phyloP scores from a whole-genome alignment of 2,888 invertebrate species.

The Octonoba sinensis region DNA sequence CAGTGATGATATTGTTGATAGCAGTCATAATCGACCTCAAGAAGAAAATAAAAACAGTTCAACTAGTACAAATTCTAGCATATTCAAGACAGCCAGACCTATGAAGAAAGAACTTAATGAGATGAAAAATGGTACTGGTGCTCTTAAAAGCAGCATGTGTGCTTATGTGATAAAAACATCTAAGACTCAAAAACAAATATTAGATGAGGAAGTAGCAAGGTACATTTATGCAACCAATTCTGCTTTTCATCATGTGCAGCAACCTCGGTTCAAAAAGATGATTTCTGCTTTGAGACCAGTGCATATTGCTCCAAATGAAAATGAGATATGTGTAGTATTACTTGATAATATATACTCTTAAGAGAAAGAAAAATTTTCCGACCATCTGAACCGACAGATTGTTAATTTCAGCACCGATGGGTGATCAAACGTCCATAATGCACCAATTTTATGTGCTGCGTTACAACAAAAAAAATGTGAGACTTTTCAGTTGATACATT shows the following conservation, averaged over 20 bases:
- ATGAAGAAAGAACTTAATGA: neutral
- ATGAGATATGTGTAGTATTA: constrained; percentile 11
- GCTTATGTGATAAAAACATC: constrained; percentile 4
- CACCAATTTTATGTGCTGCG: constrained; percentile 10
- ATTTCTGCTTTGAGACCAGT: constrained; percentile 17
- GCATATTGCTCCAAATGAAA: constrained; percentile 15
- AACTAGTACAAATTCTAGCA: neutral
- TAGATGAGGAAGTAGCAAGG: constrained; percentile 11
- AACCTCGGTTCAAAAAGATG: constrained; percentile 12
- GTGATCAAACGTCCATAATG: no score
- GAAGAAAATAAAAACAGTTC: neutral
- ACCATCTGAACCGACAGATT: constrained; percentile 7
- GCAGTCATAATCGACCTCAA: constrained; percentile 1
- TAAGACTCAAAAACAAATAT: constrained; percentile 15
- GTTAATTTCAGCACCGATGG: constrained; percentile 6
- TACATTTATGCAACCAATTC: no score
- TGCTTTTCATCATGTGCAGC: constrained; percentile 10
- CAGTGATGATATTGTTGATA: neutral
- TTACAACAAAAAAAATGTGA: neutral
- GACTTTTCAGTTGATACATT: constrained; percentile 6
- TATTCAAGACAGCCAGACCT: neutral
- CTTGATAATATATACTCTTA: constrained; percentile 17
- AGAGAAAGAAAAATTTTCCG: constrained; percentile 12
- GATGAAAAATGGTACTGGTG: neutral
- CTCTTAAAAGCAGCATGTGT: constrained; percentile 8